Base-by-base conservation (phyloP, 1,140 invertebrate species). In the Cydia strobilella region DNA sequence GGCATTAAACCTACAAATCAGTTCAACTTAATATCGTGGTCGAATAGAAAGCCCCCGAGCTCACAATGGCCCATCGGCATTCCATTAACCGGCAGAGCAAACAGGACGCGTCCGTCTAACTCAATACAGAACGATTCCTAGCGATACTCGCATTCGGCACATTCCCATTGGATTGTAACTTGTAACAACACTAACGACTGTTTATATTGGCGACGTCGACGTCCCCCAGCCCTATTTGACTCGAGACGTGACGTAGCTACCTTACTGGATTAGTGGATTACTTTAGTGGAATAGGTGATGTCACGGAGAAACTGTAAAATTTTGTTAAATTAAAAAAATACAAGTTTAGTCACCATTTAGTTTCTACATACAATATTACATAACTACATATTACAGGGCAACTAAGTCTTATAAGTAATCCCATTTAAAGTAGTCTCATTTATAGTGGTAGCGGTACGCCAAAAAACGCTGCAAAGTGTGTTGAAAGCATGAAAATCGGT, bases 81-180 rank as follows among this genome's bases (percentile, higher is more conserved):
- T 88, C 90, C 88, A 91, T 91, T 91, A 90, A 91, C 89, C 86
- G 90, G 82, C 84, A 82, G 81, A 82, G 83, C 85, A 92, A 91
- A 90, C 86, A 88, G 82, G 82, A 82, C 86, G 86, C 85, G 83
- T 87, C 82, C 83, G 82, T 77, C 75, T 88, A 85, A 86, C 78
- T 77, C 80, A 79, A 83, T 83, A 86, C 85, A 80, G 81, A 86
- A 82, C 86, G 82, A 85, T 81, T 84, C 77, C 80, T 79, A 73
- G 77, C 82, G 83, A 86, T 83, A 84, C 81, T 80, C 78, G 78
- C 79, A 79, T 82, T 81, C 74, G 82, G 80, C 75, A 84, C 83
- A 85, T 80, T 86, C 82, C 86, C 81, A 86, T 86, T 84, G 78
- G 82, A 86, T 86, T 69, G 65, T 69, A 69, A 69, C 65, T 62